These are phyloP conservation scores for Enteromius afrohamiltoni DNA, from an alignment of 2,797 vertebrate genomes.

Conservation along the genomic window DNA sequence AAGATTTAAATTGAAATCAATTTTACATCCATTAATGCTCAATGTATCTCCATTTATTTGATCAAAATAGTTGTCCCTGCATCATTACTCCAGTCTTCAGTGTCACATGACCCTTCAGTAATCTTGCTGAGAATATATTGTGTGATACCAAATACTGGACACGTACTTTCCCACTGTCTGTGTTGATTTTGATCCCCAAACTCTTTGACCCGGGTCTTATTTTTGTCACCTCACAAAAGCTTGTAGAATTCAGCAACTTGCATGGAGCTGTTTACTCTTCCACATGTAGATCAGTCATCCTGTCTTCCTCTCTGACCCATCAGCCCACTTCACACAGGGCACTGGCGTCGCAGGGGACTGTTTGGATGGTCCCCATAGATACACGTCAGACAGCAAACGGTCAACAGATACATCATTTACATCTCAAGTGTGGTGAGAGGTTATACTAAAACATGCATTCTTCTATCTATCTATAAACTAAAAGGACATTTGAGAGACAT, in stretches of 20 bases:
- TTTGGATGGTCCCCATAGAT: slow-evolving; percentile 26
- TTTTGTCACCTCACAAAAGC: slow-evolving; percentile 56
- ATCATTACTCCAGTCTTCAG: not conserved
- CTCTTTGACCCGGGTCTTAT: slow-evolving; percentile 8
- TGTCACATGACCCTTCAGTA: slow-evolving; percentile 2
- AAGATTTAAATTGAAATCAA: not conserved
- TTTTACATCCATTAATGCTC: not conserved
- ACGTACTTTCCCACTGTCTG: too few relatives aligned
- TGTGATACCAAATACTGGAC: not conserved
- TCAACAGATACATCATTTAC: slow-evolving; percentile 7
- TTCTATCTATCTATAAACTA: not conserved
- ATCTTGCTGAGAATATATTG: not conserved
- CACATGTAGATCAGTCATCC: slow-evolving; percentile 58
- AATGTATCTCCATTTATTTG: not conserved
- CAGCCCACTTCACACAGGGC: slow-evolving; percentile 18
- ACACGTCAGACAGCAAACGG: slow-evolving; percentile 20
- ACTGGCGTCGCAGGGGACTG: not conserved
- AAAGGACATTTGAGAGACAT: not conserved
- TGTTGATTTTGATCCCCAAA: slow-evolving; percentile 13
- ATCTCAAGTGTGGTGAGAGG: not conserved
- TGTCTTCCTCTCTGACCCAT: slow-evolving; percentile 8
- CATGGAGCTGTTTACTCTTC: slow-evolving; percentile 43
- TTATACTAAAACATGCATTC: not conserved
- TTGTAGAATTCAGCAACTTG: slow-evolving; percentile 68
- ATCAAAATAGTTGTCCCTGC: not conserved